Conservation (phyloP, 2,113 vertebrate genomes). For the Sinosuthora webbiana region DNA sequence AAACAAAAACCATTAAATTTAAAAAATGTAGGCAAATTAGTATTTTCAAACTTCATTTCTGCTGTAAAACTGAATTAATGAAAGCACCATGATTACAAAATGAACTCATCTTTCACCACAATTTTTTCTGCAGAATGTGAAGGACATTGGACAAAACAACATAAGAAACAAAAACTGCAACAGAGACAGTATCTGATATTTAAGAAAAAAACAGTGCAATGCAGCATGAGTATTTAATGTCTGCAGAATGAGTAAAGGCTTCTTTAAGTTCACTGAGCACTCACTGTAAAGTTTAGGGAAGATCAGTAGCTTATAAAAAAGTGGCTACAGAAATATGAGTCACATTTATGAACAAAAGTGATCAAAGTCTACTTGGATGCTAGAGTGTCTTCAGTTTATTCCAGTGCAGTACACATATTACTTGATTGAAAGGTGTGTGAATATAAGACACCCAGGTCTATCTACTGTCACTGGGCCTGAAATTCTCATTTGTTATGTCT, state of each 20-base stretch:
- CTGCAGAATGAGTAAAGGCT: not conserved
- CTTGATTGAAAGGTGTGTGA: not conserved
- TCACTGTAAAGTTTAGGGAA: constrained; percentile 19
- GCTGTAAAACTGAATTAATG: not conserved
- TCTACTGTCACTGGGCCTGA: not conserved
- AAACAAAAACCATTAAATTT: not conserved
- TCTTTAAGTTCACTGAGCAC: not conserved
- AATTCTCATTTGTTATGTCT: constrained; percentile 16
- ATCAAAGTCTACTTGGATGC: constrained; percentile 24
- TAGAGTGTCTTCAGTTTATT: not conserved
- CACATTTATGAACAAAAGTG: constrained; percentile 15
- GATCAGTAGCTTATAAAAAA: constrained; percentile 4
- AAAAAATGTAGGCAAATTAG: not conserved
- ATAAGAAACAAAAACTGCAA: not conserved
- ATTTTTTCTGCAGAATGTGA: not conserved
- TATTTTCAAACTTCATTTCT: not conserved
- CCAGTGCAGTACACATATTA: not conserved
- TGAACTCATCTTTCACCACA: not conserved
- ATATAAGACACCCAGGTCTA: not conserved
- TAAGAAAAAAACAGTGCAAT: not conserved
- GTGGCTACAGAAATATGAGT: not conserved
- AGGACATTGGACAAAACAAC: not conserved
- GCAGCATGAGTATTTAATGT: not conserved
- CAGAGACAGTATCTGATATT: not conserved
- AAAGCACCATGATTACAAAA: not conserved